A percentile compares a stretch with the other conserved stretches of the same genome.
phyloP scores from a whole-genome alignment of 2,113 vertebrate species.

The Harpagus bidentatus region DNA sequence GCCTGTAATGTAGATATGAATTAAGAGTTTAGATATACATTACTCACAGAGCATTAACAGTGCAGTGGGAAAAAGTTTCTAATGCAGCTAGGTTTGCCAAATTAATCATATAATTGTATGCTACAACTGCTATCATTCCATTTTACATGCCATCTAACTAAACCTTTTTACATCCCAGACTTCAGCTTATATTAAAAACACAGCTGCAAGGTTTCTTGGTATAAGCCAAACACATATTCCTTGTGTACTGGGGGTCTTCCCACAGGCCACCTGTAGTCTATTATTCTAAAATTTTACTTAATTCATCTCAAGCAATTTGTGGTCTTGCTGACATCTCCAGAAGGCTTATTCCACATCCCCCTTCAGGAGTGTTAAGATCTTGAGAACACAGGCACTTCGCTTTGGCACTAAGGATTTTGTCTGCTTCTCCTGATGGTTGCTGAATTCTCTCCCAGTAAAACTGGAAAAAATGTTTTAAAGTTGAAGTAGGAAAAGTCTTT shows the following conservation, averaged over 20 bases:
- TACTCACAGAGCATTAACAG: neutral
- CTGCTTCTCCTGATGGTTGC: neutral
- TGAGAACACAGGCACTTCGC: constrained; percentile 21
- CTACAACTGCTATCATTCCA: neutral
- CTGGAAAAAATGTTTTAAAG: neutral
- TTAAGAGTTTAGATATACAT: neutral
- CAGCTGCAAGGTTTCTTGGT: constrained; percentile 3
- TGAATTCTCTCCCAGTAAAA: constrained; percentile 33
- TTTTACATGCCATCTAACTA: constrained; percentile 3
- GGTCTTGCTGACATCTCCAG: constrained; percentile 47
- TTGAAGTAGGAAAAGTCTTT: neutral
- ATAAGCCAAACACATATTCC: constrained; percentile 35
- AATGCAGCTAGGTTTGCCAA: neutral
- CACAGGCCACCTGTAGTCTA: constrained; percentile 21
- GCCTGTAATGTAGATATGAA: neutral
- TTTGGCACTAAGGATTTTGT: neutral
- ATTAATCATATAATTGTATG: neutral
- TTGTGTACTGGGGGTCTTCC: constrained; percentile 40
- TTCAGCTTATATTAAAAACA: constrained; percentile 34
- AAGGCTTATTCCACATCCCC: constrained; percentile 26
- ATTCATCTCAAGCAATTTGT: constrained; percentile 51
- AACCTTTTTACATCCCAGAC: neutral
- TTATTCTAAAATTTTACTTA: constrained; percentile 55
- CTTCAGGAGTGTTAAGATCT: constrained; percentile 14
- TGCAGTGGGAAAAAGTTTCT: neutral